phyloP scores from a whole-genome alignment of 2,888 invertebrate genomes.

The Ceramica pisi region DNA sequence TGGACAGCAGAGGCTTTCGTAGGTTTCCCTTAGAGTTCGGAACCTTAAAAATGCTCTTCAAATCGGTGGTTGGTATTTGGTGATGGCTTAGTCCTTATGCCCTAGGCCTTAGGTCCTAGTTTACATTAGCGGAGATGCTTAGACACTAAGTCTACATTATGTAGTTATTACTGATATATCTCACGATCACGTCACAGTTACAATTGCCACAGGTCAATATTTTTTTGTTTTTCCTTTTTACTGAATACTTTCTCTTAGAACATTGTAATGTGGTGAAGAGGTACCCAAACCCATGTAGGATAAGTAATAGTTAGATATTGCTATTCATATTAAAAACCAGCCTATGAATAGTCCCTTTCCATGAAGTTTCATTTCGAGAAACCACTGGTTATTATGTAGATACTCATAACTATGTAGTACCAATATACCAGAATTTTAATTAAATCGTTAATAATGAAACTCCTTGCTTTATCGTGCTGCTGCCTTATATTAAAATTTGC shows the following conservation, averaged over 20 bases:
- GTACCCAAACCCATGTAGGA: no score
- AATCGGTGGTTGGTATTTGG: no score
- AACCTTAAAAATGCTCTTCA: no score
- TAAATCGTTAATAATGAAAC: constrained; percentile 67
- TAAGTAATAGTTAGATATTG: background rate
- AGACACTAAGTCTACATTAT: no score
- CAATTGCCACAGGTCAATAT: no score
- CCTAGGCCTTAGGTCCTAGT: no score
- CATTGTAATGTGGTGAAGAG: background rate
- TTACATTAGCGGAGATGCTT: no score
- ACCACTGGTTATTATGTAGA: constrained; percentile 22
- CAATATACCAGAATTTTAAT: constrained; percentile 63
- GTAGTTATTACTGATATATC: no score
- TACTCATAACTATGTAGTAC: constrained; percentile 33
- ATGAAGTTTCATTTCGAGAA: constrained; percentile 20
- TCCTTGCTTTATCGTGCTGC: constrained; percentile 39
- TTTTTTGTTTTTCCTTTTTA: background rate
- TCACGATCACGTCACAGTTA: no score
- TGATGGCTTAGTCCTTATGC: no score
- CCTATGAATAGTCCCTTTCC: background rate
- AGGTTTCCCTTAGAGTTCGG: no score
- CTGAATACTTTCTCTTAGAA: background rate
- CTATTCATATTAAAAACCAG: constrained; percentile 17
- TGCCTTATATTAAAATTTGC: constrained; percentile 63
- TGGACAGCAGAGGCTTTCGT: no score